A percentile compares a stretch with the other conserved stretches of the same genome.
These are phyloP conservation scores for Bombylius discolor DNA, from an alignment of 2,888 invertebrate species.

Conservation along the genomic window DNA sequence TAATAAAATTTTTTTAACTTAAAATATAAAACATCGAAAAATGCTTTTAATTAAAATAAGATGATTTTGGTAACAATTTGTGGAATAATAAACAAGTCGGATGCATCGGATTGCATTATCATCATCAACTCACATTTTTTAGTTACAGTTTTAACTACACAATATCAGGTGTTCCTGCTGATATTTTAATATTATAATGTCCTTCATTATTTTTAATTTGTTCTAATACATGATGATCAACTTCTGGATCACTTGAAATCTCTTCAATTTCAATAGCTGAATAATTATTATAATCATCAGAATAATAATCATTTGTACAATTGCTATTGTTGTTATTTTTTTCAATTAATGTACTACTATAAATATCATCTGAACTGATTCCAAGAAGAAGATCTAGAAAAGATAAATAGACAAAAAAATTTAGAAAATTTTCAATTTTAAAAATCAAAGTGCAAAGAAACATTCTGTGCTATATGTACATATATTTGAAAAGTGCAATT, in stretches of 20 bases:
- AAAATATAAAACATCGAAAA: too few species aligned
- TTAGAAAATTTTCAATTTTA: too few species aligned
- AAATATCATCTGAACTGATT: slow-evolving; percentile 1
- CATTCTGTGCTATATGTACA: too few species aligned
- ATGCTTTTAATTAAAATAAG: too few species aligned
- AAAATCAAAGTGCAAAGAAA: too few species aligned
- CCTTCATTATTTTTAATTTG: neutral
- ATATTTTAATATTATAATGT: neutral
- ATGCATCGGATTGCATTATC: too few species aligned
- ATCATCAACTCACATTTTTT: too few species aligned
- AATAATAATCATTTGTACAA: neutral
- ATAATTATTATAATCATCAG: neutral
- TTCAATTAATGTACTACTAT: slow-evolving; percentile 1
- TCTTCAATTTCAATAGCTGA: slow-evolving; percentile 7
- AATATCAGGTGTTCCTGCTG: neutral
- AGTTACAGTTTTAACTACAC: too few species aligned
- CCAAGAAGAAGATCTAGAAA: slow-evolving; percentile 4
- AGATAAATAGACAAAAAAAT: neutral
- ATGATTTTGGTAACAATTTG: too few species aligned
- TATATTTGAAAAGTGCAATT: too few species aligned
- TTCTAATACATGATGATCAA: slow-evolving; percentile 20
- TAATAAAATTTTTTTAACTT: too few species aligned
- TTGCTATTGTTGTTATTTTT: slow-evolving; percentile 15
- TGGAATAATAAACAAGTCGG: too few species aligned
- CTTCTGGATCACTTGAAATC: slow-evolving; percentile 21